These are phyloP conservation scores for Eudemis profundana DNA, from an alignment of 2,888 invertebrate genomes.

Conservation along the genomic window DNA sequence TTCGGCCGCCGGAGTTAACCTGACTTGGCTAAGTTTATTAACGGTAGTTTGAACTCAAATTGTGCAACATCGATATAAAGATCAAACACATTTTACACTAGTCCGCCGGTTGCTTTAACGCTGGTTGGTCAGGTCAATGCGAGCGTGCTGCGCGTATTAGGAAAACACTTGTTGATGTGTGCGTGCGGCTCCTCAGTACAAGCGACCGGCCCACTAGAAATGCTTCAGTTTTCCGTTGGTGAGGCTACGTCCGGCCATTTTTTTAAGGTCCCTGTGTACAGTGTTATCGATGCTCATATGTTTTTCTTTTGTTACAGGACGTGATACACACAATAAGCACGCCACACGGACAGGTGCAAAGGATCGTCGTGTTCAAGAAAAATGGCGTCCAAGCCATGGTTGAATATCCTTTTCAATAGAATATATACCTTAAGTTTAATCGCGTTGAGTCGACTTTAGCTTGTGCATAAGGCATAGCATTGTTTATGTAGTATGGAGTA, in stretches of 20 bases:
- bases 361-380: slow-evolving; percentile 99
- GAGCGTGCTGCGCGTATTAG: too few relatives aligned
- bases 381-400: slow-evolving; percentile 99
- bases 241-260: too few relatives aligned
- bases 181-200: too few relatives aligned
- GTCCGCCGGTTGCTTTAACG: too few relatives aligned
- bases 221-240: too few relatives aligned
- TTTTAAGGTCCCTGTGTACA: too few relatives aligned
- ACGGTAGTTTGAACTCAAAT: not conserved
- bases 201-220: too few relatives aligned
- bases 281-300: not conserved
- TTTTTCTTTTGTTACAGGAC: slow-evolving; percentile 90
- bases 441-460: not conserved
- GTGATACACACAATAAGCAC: slow-evolving; percentile 99
- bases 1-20: slow-evolving; percentile 4
- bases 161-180: too few relatives aligned
- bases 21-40: slow-evolving; percentile 4
- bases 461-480: too few relatives aligned
- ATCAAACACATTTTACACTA: too few relatives aligned
- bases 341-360: slow-evolving; percentile 96
- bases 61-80: not conserved
- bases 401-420: slow-evolving; percentile 95
- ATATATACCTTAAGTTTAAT: not conserved
- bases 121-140: too few relatives aligned
- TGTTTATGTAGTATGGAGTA: too few relatives aligned